phyloP scores from a whole-genome alignment of 2,113 vertebrate species.

The Mugil cephalus region DNA sequence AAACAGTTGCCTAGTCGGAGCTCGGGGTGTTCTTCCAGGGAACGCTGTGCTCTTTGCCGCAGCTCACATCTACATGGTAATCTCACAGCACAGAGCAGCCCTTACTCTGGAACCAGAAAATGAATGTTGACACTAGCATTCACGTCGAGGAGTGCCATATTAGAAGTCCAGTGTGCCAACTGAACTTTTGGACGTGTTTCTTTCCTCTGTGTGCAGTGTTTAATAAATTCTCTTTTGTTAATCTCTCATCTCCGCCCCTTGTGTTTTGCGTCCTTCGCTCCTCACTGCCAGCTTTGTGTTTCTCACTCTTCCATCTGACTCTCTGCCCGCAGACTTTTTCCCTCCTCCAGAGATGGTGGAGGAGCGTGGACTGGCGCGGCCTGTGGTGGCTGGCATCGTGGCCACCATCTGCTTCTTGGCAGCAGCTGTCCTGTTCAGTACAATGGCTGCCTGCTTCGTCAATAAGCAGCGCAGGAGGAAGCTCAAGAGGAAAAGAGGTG shows the following conservation, averaged over 20 bases:
- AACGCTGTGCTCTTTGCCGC: background rate
- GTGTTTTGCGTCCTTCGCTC: background rate
- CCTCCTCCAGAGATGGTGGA: slow-evolving; percentile 95
- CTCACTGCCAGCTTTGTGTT: too few species aligned
- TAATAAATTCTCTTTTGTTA: background rate
- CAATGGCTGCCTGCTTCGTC: slow-evolving; percentile 97
- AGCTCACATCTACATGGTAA: background rate
- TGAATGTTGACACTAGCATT: slow-evolving; percentile 30
- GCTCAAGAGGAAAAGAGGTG: slow-evolving; percentile 96
- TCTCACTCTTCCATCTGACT: slow-evolving; percentile 16
- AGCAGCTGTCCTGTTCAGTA: slow-evolving; percentile 96
- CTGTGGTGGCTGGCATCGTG: slow-evolving; percentile 96
- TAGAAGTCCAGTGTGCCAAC: background rate
- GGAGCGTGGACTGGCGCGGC: slow-evolving; percentile 93
- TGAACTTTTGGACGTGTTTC: background rate
- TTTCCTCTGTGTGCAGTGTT: background rate
- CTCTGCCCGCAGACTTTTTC: slow-evolving; percentile 89
- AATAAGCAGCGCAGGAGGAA: slow-evolving; percentile 97
- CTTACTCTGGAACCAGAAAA: slow-evolving; percentile 3
- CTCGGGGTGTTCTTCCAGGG: background rate
- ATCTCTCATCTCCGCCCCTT: background rate
- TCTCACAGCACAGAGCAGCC: slow-evolving; percentile 10
- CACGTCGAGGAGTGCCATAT: background rate
- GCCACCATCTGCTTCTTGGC: slow-evolving; percentile 99
- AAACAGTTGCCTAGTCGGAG: slow-evolving; percentile 15